Conservation (phyloP, 2,113 vertebrate genomes). For the Camarhynchus parvulus region DNA sequence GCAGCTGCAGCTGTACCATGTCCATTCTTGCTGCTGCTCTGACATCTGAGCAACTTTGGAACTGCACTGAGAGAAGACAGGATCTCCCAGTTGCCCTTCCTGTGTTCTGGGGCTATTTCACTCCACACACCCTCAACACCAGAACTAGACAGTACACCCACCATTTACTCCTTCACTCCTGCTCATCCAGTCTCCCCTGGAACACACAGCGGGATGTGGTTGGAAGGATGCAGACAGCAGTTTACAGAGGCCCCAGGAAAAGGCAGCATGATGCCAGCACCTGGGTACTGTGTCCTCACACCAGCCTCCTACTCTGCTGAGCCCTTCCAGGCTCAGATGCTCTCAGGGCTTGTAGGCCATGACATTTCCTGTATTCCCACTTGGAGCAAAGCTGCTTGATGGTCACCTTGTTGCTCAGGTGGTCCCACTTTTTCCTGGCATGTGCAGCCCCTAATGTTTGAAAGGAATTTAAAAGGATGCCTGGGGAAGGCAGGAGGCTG, state of each 20-base stretch:
- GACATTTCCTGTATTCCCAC: background rate
- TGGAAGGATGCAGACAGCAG: background rate
- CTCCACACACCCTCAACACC: background rate
- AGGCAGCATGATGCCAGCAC: background rate
- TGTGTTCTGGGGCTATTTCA: background rate
- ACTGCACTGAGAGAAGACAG: background rate
- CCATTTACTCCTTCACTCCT: too few species aligned
- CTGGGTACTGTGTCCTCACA: background rate
- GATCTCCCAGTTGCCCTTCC: background rate
- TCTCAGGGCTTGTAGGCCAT: background rate
- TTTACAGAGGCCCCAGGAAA: background rate
- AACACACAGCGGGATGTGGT: background rate
- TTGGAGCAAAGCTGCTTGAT: background rate
- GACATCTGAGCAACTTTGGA: background rate
- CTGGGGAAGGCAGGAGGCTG: background rate
- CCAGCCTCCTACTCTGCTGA: background rate
- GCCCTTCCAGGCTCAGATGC: background rate
- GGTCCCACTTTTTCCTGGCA: background rate
- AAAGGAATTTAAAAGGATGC: background rate
- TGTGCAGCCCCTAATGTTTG: accelerated
- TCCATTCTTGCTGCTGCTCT: background rate
- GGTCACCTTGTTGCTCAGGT: background rate
- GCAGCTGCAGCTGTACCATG: background rate
- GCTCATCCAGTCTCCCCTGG: background rate
- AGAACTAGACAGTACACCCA: background rate